Evolutionary conservation across 2,113 vertebrate species (phyloP).

Genomic region (Edolisoma coerulescens): DNA sequence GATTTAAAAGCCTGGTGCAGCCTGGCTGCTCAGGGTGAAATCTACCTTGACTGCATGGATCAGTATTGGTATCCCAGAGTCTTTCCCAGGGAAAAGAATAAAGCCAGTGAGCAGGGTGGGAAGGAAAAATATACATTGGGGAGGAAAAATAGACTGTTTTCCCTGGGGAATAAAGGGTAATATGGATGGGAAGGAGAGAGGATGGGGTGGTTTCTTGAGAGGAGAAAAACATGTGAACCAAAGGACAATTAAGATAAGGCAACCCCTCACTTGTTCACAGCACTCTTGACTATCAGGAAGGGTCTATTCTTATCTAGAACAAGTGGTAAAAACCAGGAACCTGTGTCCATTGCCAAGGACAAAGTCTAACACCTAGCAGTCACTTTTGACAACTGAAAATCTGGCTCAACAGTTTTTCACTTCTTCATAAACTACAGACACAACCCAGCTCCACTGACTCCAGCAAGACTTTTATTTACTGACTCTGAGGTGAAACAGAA

Average conservation of each 20-base stretch:
- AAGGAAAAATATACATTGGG: neutral
- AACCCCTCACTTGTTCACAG: neutral
- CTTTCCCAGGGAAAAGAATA: neutral
- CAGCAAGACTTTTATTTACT: neutral
- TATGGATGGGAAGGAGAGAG: neutral
- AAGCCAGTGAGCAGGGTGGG: neutral
- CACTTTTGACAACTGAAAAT: neutral
- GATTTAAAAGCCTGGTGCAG: neutral
- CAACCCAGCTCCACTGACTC: neutral
- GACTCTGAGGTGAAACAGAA: neutral
- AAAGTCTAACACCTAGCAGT: neutral
- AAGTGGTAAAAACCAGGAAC: neutral
- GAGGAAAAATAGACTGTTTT: neutral
- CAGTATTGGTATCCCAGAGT: neutral
- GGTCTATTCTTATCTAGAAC: neutral
- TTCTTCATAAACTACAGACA: neutral
- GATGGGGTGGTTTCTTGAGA: neutral
- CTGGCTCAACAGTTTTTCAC: neutral
- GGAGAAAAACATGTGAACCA: neutral
- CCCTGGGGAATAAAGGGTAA: neutral
- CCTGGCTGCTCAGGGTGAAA: neutral
- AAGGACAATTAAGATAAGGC: neutral
- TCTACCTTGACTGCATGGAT: neutral
- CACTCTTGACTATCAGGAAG: neutral
- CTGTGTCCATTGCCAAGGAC: neutral